Evolutionary conservation across 2,797 vertebrate species (phyloP), one percentile per base, ranked within the genome.

Genomic region (Sebastes oblongus): DNA sequence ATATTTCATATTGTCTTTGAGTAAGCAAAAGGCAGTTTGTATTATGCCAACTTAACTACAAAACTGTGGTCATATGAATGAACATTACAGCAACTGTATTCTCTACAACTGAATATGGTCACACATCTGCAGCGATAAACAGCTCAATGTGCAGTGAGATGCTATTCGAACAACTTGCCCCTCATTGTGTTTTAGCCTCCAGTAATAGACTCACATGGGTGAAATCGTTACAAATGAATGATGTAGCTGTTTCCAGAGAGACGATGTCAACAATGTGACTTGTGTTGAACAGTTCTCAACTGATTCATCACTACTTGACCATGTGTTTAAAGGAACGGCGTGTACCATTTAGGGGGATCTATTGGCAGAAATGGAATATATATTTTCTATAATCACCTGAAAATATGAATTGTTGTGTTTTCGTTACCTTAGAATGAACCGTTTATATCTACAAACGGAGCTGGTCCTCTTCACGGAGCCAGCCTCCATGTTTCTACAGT

Each of bases 171-270:
- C 32, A 64, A 30, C 20, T 65, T 52, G 6, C 8, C 50, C 34
- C 52, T 58, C 29, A 29, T 6, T 54, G 39, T 68, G 42, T 73
- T 54, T 42, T 27, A 29, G 32, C 42, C 34, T 64, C 36, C 36
- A 58, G 36, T 72, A 13, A 60, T 20, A 73, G 4, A 80, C 71
- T 75, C 60, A 34, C 62, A 62, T 69, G 67, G 52, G 32, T 27
- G 64, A 78, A 69, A 68, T 18, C 0, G 8, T 52, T 46, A 72
- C 46, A 68, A 58, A 84, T 74, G 3, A 69, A 70, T 76, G 46
- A 56, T 65, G 75, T 36, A 24, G 74, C 64, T 70, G 46, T 66
- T 73, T 72, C 34, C 55, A 80, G 56, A 72, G 13, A 68, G 20
- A 30, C 27, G 60, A 6, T 60, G 76, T 77, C 6, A 30, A 30